Conservation (phyloP, 2,888 invertebrate species). For the Drosophila falleni region DNA sequence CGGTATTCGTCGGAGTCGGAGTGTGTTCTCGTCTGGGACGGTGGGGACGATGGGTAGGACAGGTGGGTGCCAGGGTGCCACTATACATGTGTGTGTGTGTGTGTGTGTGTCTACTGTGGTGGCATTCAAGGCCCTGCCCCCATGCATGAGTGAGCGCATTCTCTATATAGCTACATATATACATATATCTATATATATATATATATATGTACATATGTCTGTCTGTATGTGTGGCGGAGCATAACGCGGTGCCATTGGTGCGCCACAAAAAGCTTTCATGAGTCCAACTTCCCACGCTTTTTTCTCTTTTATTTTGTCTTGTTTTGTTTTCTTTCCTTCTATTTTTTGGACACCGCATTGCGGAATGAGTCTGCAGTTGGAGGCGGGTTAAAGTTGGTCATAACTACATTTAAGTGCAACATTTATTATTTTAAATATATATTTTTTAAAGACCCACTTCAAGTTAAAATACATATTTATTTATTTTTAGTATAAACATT, state of each 20-base stretch:
- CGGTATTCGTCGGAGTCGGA: slow-evolving; percentile 75
- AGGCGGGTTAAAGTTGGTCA: not conserved
- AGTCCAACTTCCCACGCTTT: slow-evolving; percentile 74
- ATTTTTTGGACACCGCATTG: slow-evolving; percentile 54
- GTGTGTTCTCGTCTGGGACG: slow-evolving; percentile 43
- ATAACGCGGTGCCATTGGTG: slow-evolving; percentile 86
- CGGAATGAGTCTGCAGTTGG: slow-evolving; percentile 33
- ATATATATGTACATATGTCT: slow-evolving; percentile 20
- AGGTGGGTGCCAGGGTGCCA: slow-evolving; percentile 19
- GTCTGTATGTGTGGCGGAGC: slow-evolving; percentile 78
- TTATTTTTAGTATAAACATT: not conserved
- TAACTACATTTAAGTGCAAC: not conserved
- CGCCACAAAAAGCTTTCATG: slow-evolving; percentile 86
- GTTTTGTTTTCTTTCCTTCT: slow-evolving; percentile 24
- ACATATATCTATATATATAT: slow-evolving; percentile 9
- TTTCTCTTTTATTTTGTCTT: slow-evolving; percentile 38
- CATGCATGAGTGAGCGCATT: slow-evolving; percentile 51
- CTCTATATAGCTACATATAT: slow-evolving; percentile 17
- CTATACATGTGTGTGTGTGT: slow-evolving; percentile 1
- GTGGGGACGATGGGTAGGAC: slow-evolving; percentile 18
- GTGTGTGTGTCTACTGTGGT: slow-evolving; percentile 8
- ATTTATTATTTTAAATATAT: not conserved
- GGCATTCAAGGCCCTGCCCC: slow-evolving; percentile 52
- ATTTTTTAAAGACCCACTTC: not conserved
- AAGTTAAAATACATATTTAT: too few species aligned